A percentile compares a stretch with the other conserved stretches of the same genome.
These are phyloP conservation scores for Noctua janthina DNA, from an alignment of 2,888 invertebrate genomes.

Conservation along the genomic window DNA sequence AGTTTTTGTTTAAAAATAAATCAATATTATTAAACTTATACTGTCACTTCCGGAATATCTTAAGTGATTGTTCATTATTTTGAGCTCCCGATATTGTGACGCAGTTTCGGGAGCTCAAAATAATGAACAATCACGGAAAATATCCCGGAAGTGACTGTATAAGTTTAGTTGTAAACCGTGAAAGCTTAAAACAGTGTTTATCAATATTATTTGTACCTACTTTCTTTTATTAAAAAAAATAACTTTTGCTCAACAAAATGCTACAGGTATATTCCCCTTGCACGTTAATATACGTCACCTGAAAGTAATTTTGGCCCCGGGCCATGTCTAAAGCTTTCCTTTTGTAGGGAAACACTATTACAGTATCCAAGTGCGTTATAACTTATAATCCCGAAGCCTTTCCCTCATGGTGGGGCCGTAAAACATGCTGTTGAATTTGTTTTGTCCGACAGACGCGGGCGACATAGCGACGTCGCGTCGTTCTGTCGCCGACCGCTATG, in stretches of 20 bases:
- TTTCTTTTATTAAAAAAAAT: background rate
- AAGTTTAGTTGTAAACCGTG: too few relatives aligned
- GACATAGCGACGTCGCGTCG: conserved; percentile 67
- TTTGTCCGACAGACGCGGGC: conserved; percentile 70
- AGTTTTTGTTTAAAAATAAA: background rate
- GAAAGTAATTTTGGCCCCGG: background rate
- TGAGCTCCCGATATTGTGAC: too few relatives aligned
- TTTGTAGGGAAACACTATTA: conserved; percentile 31
- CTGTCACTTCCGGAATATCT: too few relatives aligned
- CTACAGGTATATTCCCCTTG: background rate
- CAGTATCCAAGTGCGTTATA: conserved; percentile 41
- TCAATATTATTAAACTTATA: background rate
- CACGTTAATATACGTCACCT: background rate
- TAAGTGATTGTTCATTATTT: too few relatives aligned
- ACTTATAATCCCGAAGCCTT: conserved; percentile 49
- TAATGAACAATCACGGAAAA: too few relatives aligned
- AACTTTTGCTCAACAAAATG: background rate
- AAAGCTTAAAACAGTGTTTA: too few relatives aligned
- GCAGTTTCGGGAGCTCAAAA: too few relatives aligned
- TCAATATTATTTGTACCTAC: background rate
- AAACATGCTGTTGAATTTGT: conserved; percentile 70
- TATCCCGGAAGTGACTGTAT: too few relatives aligned
- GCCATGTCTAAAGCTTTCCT: background rate
- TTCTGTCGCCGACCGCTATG: conserved; percentile 65
- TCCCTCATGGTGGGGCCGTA: conserved; percentile 55